Evolutionary conservation across 1,140 invertebrate species (phyloP), one percentile per base, ranked within the genome.

Genomic region (Drosophila ambigua): DNA sequence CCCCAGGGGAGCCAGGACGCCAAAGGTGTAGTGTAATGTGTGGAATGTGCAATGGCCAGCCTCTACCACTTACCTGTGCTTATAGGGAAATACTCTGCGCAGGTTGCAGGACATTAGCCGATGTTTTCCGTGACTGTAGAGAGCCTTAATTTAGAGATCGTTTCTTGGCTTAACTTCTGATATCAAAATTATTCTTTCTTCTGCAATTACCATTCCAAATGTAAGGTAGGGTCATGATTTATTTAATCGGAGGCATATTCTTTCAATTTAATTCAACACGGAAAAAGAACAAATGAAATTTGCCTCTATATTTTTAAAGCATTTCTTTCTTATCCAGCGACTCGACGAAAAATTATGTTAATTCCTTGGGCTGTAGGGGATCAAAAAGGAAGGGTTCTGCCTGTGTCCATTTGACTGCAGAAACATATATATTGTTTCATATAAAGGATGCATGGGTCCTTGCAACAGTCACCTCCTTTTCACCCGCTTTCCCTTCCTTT

Each of bases 391-490:
- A 55, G 16, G 6, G 49, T 60, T 26, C 35, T 28, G 11, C 23
- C 8, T 13, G 51, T 20, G 35, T 16, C 24, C 5, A 9, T 31
- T 13, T 20, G 20, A 44, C 6, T 43, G 15, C 20, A 58, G 28
- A 24, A 20, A 39, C 9, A 8, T 35, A 16, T 20, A 24, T 39
- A 11, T 39, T 4, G 9, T 13, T 39, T 39, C 26, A 51, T 44
- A 44, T 28, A 24, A 26, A 55, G 61, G 43, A 52, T 54, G 68
- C 61, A 74, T 20, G 61, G 65, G 53, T 74, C 71, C 71, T 66
- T 74, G 72, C 72, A 74, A 24, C 49, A 72, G 39, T 53, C 64
- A 67, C 71, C 69, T 58, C 71, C 59, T 49, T 72, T 72, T 39
- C 51, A 43, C 43, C 35, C 3, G 51, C n/a, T 24, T 49, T 49